Evolutionary conservation across 1,140 invertebrate genomes (phyloP).

Genomic region (Pseudomyrmex flavicornis): DNA sequence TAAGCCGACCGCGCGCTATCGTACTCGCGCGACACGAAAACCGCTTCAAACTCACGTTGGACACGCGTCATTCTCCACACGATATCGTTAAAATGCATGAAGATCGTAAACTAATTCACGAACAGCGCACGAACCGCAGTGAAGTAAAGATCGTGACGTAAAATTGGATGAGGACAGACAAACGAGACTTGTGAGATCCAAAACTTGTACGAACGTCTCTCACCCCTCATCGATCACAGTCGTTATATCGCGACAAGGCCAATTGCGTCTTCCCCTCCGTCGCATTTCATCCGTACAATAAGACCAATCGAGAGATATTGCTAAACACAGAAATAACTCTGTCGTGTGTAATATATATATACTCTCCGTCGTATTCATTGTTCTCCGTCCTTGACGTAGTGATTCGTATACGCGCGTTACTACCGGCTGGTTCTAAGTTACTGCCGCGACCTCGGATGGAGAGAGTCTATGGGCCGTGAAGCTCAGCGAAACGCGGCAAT

Average conservation of each 20-base stretch:
- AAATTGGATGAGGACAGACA: neutral
- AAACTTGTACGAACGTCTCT: too few species aligned
- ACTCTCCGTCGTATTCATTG: conserved; percentile 29
- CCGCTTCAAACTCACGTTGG: neutral
- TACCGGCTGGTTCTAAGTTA: conserved; percentile 74
- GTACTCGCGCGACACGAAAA: neutral
- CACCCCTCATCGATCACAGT: neutral
- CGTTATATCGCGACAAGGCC: neutral
- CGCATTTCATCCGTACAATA: conserved; percentile 21
- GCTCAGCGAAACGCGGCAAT: conserved; percentile 73
- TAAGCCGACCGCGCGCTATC: neutral
- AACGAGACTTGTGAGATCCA: neutral
- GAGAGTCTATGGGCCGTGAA: conserved; percentile 78
- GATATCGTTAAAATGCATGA: neutral
- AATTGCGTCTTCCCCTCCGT: conserved; percentile 1
- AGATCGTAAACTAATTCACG: neutral
- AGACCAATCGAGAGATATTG: conserved; percentile 28
- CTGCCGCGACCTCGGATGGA: conserved; percentile 65
- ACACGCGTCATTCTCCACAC: neutral
- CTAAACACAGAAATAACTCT: conserved; percentile 41
- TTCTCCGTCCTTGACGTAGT: conserved; percentile 15
- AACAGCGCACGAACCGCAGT: neutral
- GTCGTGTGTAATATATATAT: conserved; percentile 14
- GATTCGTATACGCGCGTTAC: conserved; percentile 58
- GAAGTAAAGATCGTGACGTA: neutral